These are phyloP conservation scores for Cheirogaleus major DNA, from an alignment of 2,797 vertebrate genomes.

Conservation along the genomic window DNA sequence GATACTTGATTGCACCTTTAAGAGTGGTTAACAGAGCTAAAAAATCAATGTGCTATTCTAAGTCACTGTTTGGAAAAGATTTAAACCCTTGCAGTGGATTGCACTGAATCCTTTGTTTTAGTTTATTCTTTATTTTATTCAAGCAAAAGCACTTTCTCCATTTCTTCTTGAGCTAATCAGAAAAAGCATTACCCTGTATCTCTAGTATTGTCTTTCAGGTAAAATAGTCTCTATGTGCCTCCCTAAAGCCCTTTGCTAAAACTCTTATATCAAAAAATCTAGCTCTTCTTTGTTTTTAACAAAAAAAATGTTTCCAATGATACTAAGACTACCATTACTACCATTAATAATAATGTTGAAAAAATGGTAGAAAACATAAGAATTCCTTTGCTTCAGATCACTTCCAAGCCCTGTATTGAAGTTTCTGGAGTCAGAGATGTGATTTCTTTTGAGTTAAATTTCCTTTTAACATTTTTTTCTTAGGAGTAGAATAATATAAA, in stretches of 20 bases:
- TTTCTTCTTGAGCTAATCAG: slow-evolving; percentile 13
- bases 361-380: background rate
- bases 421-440: background rate
- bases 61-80: slow-evolving; percentile 40
- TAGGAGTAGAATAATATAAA: background rate
- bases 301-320: background rate
- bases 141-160: background rate
- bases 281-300: background rate
- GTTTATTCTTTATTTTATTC: slow-evolving; percentile 17
- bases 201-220: background rate
- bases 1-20: slow-evolving; percentile 26
- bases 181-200: background rate
- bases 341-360: background rate
- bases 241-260: background rate
- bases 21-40: slow-evolving; percentile 24
- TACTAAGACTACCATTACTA: background rate
- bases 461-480: background rate
- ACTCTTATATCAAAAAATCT: background rate
- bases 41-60: slow-evolving; percentile 30
- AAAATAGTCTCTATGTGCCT: background rate
- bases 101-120: background rate
- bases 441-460: slow-evolving; percentile 25
- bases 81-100: background rate
- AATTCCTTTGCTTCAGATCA: background rate
- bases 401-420: background rate